Evolutionary conservation across 2,888 invertebrate species (phyloP), one percentile per base, ranked within the genome.

Genomic region (Cephus runcator): DNA sequence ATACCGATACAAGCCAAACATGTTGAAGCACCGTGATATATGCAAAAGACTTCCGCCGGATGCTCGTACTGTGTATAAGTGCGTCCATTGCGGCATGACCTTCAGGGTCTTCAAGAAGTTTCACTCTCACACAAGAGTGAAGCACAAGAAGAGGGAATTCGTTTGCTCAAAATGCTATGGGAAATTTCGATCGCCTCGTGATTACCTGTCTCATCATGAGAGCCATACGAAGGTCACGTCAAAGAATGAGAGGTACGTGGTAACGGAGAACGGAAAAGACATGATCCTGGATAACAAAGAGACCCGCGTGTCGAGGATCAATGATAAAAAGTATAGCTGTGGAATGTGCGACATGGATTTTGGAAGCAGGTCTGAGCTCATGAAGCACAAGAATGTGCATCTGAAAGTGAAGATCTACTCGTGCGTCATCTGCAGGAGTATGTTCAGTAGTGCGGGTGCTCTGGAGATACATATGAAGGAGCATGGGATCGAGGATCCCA

Each of bases 301-400:
- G 33, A 73, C 79, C 74, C 15, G 4, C 69, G 69, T 76, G 31
- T 75, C 75, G 0, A 69, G 56, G 34, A 73, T 35, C 23, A 76
- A 34, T 23, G 31, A 36, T 4, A 81, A 82, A 23, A 84, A 77
- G 30, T 86, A 93, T 83, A 93, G 93, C 77, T 95, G 95, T 80
- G 93, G 93, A 23, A 94, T 95, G 75, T 95, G 95, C 84, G 94
- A 93, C 30, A 93, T 94, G 87, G 93, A 93, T 76, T 95, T 95
- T 89, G 89, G 93, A 75, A 93, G 94, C 6, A 93, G 93, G 34
- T 92, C 92, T 0, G 94, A 95, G 82, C 91, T 95, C 3, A 93
- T 93, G 0, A 94, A 95, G 85, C 95, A 95, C 85, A 93, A 94
- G 80, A 94, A 94, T 85, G 93, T 94, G 9, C 95, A 95, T 88